These are phyloP conservation scores for Crocallis elinguaria DNA, from an alignment of 2,888 invertebrate genomes.

Conservation along the genomic window DNA sequence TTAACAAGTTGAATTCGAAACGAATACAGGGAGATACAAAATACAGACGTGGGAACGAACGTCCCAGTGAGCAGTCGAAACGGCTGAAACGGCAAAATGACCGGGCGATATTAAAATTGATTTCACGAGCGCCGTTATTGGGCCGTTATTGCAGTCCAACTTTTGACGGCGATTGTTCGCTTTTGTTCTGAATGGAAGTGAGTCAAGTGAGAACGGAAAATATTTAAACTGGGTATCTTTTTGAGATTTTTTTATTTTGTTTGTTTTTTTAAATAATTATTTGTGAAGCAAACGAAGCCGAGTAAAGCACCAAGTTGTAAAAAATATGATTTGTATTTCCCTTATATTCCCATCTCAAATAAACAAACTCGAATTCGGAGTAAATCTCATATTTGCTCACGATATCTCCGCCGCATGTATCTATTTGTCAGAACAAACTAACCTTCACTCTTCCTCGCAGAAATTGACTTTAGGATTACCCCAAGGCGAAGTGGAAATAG, in stretches of 20 bases:
- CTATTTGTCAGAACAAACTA: conserved; percentile 31
- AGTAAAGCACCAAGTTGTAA: not conserved
- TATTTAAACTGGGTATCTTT: conserved; percentile 26
- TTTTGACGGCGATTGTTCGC: conserved; percentile 52
- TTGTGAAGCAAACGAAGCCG: not conserved
- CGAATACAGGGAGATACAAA: conserved; percentile 54
- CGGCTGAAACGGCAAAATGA: conserved; percentile 18
- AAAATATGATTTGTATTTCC: not conserved
- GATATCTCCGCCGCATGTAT: conserved; percentile 15
- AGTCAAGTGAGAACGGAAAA: conserved; percentile 41
- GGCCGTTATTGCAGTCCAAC: conserved; percentile 51
- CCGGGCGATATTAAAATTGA: conserved; percentile 66
- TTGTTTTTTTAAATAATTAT: not conserved
- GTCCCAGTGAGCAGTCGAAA: not conserved
- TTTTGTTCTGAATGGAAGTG: conserved; percentile 49
- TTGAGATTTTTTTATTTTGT: not conserved
- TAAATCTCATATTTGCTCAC: conserved; percentile 8
- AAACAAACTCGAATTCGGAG: conserved; percentile 9
- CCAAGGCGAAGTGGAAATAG: conserved; percentile 36
- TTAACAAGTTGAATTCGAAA: conserved; percentile 51
- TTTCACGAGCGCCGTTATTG: conserved; percentile 45
- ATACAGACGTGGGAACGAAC: conserved; percentile 7
- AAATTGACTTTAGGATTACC: conserved; percentile 39
- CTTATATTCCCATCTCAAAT: not conserved
- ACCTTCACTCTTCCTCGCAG: conserved; percentile 25